phyloP scores from a whole-genome alignment of 2,797 vertebrate genomes.

The Trematomus bernacchii region DNA sequence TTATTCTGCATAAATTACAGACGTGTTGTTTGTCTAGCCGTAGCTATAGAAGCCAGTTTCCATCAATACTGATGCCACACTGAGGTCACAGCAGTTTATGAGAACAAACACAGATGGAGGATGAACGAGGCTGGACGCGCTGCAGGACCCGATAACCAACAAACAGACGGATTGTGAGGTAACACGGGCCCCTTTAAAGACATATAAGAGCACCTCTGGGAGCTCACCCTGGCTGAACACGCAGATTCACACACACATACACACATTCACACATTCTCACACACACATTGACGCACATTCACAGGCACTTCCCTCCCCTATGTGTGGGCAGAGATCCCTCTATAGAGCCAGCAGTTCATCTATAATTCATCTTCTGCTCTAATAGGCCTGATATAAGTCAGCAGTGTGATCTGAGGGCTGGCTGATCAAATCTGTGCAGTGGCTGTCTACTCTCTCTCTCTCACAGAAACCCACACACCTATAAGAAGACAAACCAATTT shows the following conservation, averaged over 20 bases:
- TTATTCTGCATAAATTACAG: conserved; percentile 33
- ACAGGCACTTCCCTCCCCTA: conserved; percentile 37
- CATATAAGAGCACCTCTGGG: conserved; percentile 68
- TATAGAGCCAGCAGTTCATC: conserved; percentile 74
- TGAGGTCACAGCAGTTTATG: conserved; percentile 55
- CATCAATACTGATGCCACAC: conserved; percentile 36
- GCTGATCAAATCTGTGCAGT: conserved; percentile 69
- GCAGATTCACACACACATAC: conserved; percentile 69
- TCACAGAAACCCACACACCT: conserved; percentile 24
- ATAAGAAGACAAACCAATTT: conserved; percentile 24
- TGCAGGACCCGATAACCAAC: conserved; percentile 43
- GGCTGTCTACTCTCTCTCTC: conserved; percentile 42
- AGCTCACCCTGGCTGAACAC: conserved; percentile 61
- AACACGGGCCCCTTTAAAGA: conserved; percentile 59
- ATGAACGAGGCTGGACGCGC: conserved; percentile 37
- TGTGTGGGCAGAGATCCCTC: conserved; percentile 74
- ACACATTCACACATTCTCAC: conserved; percentile 73
- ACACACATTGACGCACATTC: conserved; percentile 25
- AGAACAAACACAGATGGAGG: conserved; percentile 54
- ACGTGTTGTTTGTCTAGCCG: conserved; percentile 12
- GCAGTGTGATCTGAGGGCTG: conserved; percentile 74
- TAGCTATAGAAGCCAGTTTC: conserved; percentile 37
- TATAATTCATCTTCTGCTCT: conserved; percentile 79
- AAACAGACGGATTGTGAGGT: conserved; percentile 42
- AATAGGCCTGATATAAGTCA: conserved; percentile 82